Evolutionary conservation across 2,888 invertebrate species (phyloP).

Genomic region (Euproctis similis): DNA sequence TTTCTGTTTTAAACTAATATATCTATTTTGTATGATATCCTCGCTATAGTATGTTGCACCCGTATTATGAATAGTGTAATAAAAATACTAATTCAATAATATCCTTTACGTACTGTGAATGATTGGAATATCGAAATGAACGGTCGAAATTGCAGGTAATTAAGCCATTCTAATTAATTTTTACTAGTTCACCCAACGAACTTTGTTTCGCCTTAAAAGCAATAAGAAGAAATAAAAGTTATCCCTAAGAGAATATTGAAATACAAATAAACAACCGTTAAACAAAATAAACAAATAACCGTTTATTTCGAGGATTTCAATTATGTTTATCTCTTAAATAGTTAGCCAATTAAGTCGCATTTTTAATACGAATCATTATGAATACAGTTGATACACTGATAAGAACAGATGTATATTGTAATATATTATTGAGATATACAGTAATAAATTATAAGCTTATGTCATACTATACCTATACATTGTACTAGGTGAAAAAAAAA

Average conservation of each 20-base stretch:
- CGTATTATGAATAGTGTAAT: conserved; percentile 21
- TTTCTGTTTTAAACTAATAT: too few relatives aligned
- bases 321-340: conserved; percentile 8
- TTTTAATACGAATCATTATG: conserved; percentile 35
- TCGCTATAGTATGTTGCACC: conserved; percentile 24
- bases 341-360: conserved; percentile 26
- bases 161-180: too few relatives aligned
- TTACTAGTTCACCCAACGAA: too few relatives aligned
- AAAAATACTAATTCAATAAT: conserved; percentile 25
- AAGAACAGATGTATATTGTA: conserved; percentile 28
- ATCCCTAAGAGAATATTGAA: too few relatives aligned
- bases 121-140: conserved; percentile 10
- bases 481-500: conserved; percentile 65
- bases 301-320: conserved; percentile 14
- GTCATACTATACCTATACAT: conserved; percentile 61
- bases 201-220: too few relatives aligned
- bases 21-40: conserved; percentile 17
- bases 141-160: too few relatives aligned
- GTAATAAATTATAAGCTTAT: conserved; percentile 67
- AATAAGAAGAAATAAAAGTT: too few relatives aligned
- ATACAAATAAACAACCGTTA: too few relatives aligned
- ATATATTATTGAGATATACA: conserved; percentile 52
- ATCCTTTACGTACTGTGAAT: conserved; percentile 19
- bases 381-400: conserved; percentile 26
- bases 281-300: too few relatives aligned